Evolutionary conservation across 2,113 vertebrate genomes (phyloP).

Genomic region (Entelurus aequoreus): DNA sequence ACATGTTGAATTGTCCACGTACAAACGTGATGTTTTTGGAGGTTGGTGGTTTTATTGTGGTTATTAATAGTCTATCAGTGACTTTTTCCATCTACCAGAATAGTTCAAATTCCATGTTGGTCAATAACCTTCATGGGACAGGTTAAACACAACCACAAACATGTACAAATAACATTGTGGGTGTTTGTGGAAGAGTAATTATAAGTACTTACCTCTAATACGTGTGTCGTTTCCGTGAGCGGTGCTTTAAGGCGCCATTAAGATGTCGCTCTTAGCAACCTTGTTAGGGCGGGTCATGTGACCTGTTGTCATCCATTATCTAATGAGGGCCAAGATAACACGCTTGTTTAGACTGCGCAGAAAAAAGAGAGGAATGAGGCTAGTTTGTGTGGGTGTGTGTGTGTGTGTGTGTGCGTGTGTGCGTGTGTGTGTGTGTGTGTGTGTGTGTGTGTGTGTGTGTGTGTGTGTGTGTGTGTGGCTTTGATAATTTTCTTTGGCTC

Average conservation of each 20-base stretch:
- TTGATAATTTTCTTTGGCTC: constrained; percentile 90
- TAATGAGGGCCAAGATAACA: constrained; percentile 72
- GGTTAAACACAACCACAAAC: not conserved
- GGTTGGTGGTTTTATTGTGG: too few species aligned
- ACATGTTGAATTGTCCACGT: too few species aligned
- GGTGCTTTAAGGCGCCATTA: constrained; percentile 28
- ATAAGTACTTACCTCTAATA: not conserved
- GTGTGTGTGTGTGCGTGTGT: not conserved
- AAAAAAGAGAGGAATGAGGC: constrained; percentile 24
- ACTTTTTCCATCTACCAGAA: not conserved
- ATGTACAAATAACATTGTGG: not conserved
- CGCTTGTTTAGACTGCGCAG: constrained; percentile 87
- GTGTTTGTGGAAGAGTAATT: not conserved
- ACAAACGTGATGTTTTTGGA: too few species aligned
- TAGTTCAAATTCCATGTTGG: not conserved
- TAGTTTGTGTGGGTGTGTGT: not conserved
- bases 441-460: constrained; percentile 24
- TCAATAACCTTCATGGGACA: not conserved
- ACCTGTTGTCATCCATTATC: constrained; percentile 83
- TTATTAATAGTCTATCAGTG: too few species aligned
- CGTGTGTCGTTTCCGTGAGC: constrained; percentile 3
- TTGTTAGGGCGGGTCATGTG: constrained; percentile 55
- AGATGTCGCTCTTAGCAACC: constrained; percentile 19
- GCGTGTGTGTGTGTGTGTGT: constrained; percentile 55
- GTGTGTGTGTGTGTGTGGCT: constrained; percentile 33